Base-by-base conservation (phyloP, 2,797 vertebrate species). In the Masticophis lateralis region DNA sequence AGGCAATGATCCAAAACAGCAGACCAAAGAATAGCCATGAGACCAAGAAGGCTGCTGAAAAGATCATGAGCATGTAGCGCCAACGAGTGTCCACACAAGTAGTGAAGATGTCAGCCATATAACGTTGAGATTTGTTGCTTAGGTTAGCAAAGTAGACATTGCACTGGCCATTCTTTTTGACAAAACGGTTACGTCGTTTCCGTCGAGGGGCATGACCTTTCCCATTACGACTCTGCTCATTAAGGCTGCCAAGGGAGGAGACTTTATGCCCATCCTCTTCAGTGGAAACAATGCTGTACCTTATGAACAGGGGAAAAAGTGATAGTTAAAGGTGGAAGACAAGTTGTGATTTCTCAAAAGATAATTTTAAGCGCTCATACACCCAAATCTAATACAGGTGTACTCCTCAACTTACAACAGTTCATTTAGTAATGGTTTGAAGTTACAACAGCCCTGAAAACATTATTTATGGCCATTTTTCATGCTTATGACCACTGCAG, bases 71-170 rank as follows among this genome's bases (percentile, higher is more conserved):
- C 98, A 99, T 98, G 97, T 99, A 99, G 91, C 99, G 97, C 99
- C 99, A 99, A 97, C 98, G 98, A 0, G 98, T 99, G 97, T 99
- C 99, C 97, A 99, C 99, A 0, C 99, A 99, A 10, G 99, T 99
- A 91, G 99, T 99, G 97, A 99, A 99, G 97, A 99, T 99, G 95
- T 99, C 99, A 0, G 99, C 99, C 89, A 99, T 98, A 97, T 99
- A 99, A 92, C 99, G 99, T 95, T 98, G 98, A 0, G 98, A 98
- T 95, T 98, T 99, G 96, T 99, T 99, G 92, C 99, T 99, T 97
- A 99, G 98, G 97, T 99, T 99, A 96, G 98, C 98, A 95, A 99
- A 99, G 86, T 99, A 97, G 20, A 99, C 98, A 0, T 99, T 99
- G 95, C 99, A 99, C 87, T 99, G 99, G 90, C 99, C 99, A 1